Conservation (phyloP, 2,113 vertebrate species). For the Ia io region DNA sequence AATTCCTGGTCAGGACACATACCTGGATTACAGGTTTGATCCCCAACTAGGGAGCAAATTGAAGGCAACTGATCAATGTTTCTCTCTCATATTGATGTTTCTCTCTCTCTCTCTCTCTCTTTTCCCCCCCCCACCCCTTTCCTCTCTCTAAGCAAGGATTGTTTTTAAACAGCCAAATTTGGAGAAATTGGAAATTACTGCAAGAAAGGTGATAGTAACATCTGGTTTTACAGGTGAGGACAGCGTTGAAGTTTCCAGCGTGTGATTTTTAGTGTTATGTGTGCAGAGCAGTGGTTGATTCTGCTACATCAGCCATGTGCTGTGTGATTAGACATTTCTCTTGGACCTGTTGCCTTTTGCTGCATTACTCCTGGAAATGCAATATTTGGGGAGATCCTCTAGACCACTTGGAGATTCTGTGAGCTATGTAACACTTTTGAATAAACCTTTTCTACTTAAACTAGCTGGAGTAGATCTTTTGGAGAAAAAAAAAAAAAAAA, state of each 20-base stretch:
- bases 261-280: neutral
- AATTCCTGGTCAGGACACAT: too few species aligned
- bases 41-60: too few species aligned
- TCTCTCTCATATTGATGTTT: too few species aligned
- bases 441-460: neutral
- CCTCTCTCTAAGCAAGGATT: too few species aligned
- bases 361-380: neutral
- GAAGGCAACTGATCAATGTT: too few species aligned
- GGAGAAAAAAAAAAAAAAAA: neutral
- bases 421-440: neutral
- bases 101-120: too few species aligned
- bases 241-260: neutral
- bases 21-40: too few species aligned
- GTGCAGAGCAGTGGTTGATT: neutral
- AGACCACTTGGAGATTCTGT: neutral
- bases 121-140: too few species aligned
- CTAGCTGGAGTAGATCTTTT: neutral
- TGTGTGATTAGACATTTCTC: neutral
- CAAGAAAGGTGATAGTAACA: neutral
- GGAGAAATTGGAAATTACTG: neutral
- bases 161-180: neutral
- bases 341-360: conserved; percentile 21
- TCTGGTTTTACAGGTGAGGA: neutral
- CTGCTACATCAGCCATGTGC: neutral
- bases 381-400: neutral